These are phyloP conservation scores for Sebastes ruberrimus DNA, from an alignment of 2,797 vertebrate species.

Conservation along the genomic window DNA sequence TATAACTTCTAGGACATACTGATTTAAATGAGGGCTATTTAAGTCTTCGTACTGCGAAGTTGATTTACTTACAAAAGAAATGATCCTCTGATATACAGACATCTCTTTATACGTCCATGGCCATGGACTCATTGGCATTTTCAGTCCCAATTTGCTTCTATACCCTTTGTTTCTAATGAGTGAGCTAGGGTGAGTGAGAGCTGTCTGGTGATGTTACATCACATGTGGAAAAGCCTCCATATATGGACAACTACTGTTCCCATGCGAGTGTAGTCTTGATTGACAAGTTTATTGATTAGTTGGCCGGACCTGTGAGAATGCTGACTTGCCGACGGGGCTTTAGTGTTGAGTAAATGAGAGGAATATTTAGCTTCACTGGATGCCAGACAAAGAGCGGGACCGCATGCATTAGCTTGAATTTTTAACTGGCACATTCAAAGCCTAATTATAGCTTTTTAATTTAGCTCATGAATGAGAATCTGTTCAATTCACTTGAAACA, in stretches of 20 bases:
- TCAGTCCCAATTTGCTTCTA: too few species aligned
- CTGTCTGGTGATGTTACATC: background rate
- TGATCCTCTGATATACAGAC: too few species aligned
- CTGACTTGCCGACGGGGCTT: background rate
- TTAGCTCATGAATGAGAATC: background rate
- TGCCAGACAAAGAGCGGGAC: background rate
- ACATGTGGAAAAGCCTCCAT: background rate
- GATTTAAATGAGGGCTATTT: too few species aligned
- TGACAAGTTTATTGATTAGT: conserved; percentile 24
- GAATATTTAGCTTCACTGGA: conserved; percentile 2
- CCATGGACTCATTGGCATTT: too few species aligned
- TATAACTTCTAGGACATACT: too few species aligned
- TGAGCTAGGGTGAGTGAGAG: background rate
- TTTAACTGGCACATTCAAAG: background rate
- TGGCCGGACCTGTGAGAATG: background rate
- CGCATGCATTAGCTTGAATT: background rate
- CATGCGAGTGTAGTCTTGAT: background rate
- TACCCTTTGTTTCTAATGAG: too few species aligned
- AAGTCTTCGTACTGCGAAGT: too few species aligned
- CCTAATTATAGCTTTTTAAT: background rate
- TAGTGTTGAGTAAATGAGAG: background rate
- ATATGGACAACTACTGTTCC: background rate
- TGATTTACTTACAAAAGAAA: too few species aligned
- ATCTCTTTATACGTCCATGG: too few species aligned
- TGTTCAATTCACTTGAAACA: background rate